Percentiles rank a stretch among this genome's conserved stretches.
These are phyloP conservation scores for Sebastes dallii DNA, from an alignment of 2,797 vertebrate species.

Conservation along the genomic window DNA sequence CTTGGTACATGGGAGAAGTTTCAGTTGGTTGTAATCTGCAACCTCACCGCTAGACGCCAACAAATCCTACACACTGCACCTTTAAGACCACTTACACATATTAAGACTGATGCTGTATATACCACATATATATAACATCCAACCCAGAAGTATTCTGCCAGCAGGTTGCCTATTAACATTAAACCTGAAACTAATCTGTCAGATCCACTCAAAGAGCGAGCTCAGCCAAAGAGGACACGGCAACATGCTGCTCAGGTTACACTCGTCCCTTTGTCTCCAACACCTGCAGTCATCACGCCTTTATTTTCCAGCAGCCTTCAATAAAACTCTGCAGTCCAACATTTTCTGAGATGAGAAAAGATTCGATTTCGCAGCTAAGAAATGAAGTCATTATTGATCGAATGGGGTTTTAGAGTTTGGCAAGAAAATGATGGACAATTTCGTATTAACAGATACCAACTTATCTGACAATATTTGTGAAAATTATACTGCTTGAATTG, in stretches of 20 bases:
- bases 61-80: background rate
- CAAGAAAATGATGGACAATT: conserved; percentile 6
- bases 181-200: conserved; percentile 23
- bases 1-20: no score
- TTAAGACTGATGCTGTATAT: background rate
- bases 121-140: background rate
- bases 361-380: conserved; percentile 10
- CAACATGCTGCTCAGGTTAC: conserved; percentile 22
- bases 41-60: no score
- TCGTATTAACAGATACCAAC: background rate
- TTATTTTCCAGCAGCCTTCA: background rate
- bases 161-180: conserved; percentile 21
- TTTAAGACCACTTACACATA: background rate
- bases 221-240: conserved; percentile 17
- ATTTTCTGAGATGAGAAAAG: conserved; percentile 14
- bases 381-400: conserved; percentile 14
- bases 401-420: background rate
- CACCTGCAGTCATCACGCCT: conserved; percentile 10
- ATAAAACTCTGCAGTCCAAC: conserved; percentile 10
- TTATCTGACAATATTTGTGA: background rate
- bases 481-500: background rate
- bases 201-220: conserved; percentile 19
- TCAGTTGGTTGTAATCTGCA: background rate
- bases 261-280: background rate
- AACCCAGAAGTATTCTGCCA: background rate